Evolutionary conservation across 35 echinoderm and acorn worm species (phyloP), one percentile per base, ranked within the genome.

Genomic region (Chiridota heheva): DNA sequence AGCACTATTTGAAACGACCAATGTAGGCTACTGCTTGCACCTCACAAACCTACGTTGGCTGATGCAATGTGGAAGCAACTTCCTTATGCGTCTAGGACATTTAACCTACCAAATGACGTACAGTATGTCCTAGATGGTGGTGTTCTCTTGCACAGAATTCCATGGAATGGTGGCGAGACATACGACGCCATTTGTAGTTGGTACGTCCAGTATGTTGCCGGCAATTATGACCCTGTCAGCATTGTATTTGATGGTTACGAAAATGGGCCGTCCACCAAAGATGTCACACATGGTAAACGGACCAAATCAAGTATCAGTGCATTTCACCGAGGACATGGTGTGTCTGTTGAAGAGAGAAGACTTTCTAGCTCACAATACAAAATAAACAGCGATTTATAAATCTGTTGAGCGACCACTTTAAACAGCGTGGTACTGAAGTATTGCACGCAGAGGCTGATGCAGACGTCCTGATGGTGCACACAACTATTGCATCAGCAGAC

Each of bases 1-100:
- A 72, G 91, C 91, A 63, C 46, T 86, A 34, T 96, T 96, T 82
- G 86, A 89, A 22, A 22, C 42, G 4, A 60, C 31, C 15, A 18
- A 26, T 27, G 7, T n/a, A n/a, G n/a, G n/a, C n/a, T 81, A 15
- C 42, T 68, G 6, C 24, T 69, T 17, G 18, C 26, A 38, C 67
- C 62, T 18, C 58, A 95, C 44, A 88, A 95, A 78, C 34, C 79
- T 61, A 26, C n/a, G 47, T 42, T 95, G 0, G 81, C 85, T 16
- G 86, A 79, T 80, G 84, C 77, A 20, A 17, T 89, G 20, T 84
- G 81, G 79, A 84, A 63, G 18, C n/a, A 44, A 7, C 17, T 69
- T 17, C 45, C n/a, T n/a, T n/a, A n/a, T n/a, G 15, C n/a, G 27
- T 70, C 40, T 29, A 59, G 40, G 34, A 41, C 22, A n/a, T n/a